Conservation (phyloP, 2,888 invertebrate genomes). For the Tupiocoris notatus region DNA sequence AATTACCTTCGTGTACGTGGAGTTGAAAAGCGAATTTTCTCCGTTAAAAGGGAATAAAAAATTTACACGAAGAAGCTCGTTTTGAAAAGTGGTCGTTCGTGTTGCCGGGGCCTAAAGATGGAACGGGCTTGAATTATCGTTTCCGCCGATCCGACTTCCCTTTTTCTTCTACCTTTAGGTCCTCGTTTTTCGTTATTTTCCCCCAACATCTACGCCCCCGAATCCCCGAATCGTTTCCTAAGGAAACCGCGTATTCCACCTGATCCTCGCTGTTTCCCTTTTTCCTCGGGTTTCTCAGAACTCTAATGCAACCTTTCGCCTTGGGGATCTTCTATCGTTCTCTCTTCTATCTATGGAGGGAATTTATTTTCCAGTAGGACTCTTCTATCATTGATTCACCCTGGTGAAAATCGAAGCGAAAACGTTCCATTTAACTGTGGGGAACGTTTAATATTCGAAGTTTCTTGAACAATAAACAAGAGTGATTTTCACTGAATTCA, state of each 20-base stretch:
- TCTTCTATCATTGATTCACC: not conserved
- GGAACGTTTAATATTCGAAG: too few species aligned
- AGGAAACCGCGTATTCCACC: not conserved
- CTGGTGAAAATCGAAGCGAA: too few species aligned
- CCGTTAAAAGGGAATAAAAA: too few species aligned
- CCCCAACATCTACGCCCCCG: not conserved
- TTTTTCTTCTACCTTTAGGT: not conserved
- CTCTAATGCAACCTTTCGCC: not conserved
- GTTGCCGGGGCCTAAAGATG: not conserved
- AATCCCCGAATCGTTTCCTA: not conserved
- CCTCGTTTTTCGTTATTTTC: not conserved
- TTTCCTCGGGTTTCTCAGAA: conserved; percentile 9
- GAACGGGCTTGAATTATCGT: not conserved
- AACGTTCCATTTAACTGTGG: too few species aligned
- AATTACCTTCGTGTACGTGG: too few species aligned
- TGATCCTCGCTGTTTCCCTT: conserved; percentile 4
- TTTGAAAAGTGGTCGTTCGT: not conserved
- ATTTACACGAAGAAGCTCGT: too few species aligned
- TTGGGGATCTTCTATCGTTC: not conserved
- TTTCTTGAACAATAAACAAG: too few species aligned
- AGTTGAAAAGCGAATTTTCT: too few species aligned
- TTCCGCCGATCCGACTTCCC: not conserved
- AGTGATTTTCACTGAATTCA: too few species aligned
- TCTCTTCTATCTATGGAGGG: not conserved
- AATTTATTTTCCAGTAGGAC: not conserved